Conservation (phyloP, 2,888 invertebrate genomes). For the Keiferia lycopersicella region DNA sequence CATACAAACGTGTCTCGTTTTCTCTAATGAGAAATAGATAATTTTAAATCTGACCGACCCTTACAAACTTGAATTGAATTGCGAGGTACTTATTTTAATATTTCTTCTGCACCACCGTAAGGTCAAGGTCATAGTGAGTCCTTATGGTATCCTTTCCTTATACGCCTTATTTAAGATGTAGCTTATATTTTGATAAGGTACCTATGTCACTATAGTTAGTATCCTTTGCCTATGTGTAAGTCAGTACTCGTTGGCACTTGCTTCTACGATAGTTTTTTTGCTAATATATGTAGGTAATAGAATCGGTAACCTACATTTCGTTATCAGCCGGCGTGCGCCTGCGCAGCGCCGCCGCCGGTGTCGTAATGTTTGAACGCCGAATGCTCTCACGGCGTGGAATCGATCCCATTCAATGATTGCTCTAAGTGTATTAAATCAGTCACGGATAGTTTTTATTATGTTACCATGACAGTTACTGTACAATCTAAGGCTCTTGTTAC, state of each 20-base stretch:
- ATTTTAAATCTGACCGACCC: too few relatives aligned
- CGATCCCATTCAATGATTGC: slow-evolving; percentile 50
- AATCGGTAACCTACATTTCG: slow-evolving; percentile 51
- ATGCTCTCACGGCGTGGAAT: slow-evolving; percentile 61
- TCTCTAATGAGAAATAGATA: too few relatives aligned
- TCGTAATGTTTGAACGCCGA: slow-evolving; percentile 50
- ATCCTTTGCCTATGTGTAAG: neutral
- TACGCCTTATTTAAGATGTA: too few relatives aligned
- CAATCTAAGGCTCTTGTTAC: slow-evolving; percentile 22
- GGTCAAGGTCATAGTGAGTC: too few relatives aligned
- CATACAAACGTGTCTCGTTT: too few relatives aligned
- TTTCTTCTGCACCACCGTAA: too few relatives aligned
- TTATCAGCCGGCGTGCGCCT: slow-evolving; percentile 43
- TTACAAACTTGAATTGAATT: too few relatives aligned
- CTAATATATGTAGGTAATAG: neutral
- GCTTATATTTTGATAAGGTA: neutral
- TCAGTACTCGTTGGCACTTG: neutral
- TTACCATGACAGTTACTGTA: slow-evolving; percentile 32
- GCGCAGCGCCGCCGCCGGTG: slow-evolving; percentile 45
- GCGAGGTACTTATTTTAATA: too few relatives aligned
- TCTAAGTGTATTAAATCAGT: slow-evolving; percentile 50
- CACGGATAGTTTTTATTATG: slow-evolving; percentile 47
- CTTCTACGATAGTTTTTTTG: neutral
- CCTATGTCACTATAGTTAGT: neutral
- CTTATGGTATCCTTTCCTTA: too few relatives aligned